A percentile compares a stretch with the other conserved stretches of the same genome.
These are phyloP conservation scores for Centropus bengalensis DNA, from an alignment of 2,113 vertebrate genomes.

Conservation along the genomic window DNA sequence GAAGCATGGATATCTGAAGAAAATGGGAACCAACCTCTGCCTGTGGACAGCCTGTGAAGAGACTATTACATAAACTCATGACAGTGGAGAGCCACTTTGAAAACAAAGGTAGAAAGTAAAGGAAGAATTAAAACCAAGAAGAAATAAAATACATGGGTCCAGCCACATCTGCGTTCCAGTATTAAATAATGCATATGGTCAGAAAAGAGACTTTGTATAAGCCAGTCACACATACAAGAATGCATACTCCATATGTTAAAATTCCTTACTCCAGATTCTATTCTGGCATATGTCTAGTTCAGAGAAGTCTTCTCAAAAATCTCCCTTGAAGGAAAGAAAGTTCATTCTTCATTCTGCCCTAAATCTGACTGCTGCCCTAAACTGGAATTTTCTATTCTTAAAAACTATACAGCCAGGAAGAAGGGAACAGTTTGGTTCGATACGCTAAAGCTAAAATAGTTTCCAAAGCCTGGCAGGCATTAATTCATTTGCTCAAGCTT, in stretches of 20 bases:
- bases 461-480: not conserved
- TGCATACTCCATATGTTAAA: not conserved
- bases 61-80: constrained; percentile 14
- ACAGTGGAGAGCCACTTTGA: constrained; percentile 59
- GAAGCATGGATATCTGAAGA: constrained; percentile 47
- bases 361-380: not conserved
- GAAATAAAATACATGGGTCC: constrained; percentile 58
- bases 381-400: not conserved
- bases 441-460: constrained; percentile 25
- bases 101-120: not conserved
- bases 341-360: not conserved
- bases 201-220: not conserved
- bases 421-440: constrained; percentile 20
- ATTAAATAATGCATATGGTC: not conserved
- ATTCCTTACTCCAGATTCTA: constrained; percentile 71
- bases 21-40: constrained; percentile 38
- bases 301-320: not conserved
- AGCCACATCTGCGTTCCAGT: constrained; percentile 42
- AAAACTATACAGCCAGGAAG: not conserved
- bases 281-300: constrained; percentile 16
- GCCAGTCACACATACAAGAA: constrained; percentile 1
- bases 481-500: not conserved
- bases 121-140: constrained; percentile 14
- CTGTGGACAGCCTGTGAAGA: constrained; percentile 42
- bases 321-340: not conserved